phyloP scores from a whole-genome alignment of 2,888 invertebrate genomes.

The Acrobasis repandana region DNA sequence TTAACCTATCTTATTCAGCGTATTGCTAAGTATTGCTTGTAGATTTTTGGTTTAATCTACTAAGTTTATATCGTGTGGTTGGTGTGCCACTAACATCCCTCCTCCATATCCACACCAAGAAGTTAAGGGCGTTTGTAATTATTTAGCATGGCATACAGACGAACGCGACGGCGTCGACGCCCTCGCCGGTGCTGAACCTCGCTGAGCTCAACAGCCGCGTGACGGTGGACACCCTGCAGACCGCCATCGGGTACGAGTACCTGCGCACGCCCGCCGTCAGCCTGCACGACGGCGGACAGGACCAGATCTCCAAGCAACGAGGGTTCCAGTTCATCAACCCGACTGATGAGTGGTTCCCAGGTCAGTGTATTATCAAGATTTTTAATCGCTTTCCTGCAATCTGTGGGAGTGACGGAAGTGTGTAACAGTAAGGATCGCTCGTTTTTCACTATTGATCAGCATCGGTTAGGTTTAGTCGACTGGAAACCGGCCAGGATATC shows the following conservation, averaged over 20 bases:
- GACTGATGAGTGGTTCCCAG: conserved; percentile 94
- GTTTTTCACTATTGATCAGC: too few species aligned
- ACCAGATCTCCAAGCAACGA: conserved; percentile 87
- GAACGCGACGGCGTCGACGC: conserved; percentile 93
- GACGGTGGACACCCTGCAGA: conserved; percentile 87
- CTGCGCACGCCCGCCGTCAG: conserved; percentile 87
- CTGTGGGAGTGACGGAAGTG: too few species aligned
- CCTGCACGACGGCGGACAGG: conserved; percentile 88
- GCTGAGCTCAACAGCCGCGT: conserved; percentile 88
- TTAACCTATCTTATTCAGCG: not conserved
- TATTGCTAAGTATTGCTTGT: not conserved
- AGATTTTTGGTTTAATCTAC: not conserved
- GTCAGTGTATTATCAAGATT: conserved; percentile 56
- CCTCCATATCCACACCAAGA: conserved; percentile 43
- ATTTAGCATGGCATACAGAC: conserved; percentile 90
- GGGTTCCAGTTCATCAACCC: conserved; percentile 94
- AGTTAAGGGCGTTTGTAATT: conserved; percentile 72
- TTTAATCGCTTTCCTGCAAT: not conserved
- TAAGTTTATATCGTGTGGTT: conserved; percentile 5
- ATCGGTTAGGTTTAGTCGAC: too few species aligned
- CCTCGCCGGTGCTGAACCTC: conserved; percentile 92
- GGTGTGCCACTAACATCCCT: conserved; percentile 42
- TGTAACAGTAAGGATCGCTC: too few species aligned
- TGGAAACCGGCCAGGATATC: too few species aligned
- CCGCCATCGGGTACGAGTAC: conserved; percentile 92